Conservation (phyloP, 2,797 vertebrate genomes). For the Brachymystax lenok region DNA sequence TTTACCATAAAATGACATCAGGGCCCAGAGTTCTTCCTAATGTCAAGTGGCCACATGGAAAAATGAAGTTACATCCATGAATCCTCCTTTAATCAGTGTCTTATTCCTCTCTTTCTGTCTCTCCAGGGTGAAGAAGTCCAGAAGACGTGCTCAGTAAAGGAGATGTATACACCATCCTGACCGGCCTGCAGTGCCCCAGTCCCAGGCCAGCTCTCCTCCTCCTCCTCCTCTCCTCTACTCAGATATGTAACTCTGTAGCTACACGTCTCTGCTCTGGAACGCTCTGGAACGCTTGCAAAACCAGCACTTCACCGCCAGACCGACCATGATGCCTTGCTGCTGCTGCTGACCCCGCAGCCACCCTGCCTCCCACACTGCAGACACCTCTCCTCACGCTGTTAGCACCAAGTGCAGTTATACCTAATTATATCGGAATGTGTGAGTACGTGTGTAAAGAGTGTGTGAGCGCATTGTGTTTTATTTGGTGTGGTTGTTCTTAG, state of each 20-base stretch:
- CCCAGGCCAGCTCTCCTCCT: constrained; percentile 35
- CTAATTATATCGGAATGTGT: constrained; percentile 9
- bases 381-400: constrained; percentile 19
- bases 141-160: constrained; percentile 63
- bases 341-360: constrained; percentile 10
- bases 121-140: constrained; percentile 78
- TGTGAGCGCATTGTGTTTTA: not conserved
- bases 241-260: not conserved
- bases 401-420: constrained; percentile 49
- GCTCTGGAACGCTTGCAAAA: constrained; percentile 8
- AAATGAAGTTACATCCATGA: not conserved
- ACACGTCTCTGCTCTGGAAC: not conserved
- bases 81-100: constrained; percentile 3
- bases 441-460: constrained; percentile 18
- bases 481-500: constrained; percentile 9
- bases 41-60: too few relatives aligned
- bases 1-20: too few relatives aligned
- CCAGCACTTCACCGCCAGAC: constrained; percentile 16
- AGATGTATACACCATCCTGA: constrained; percentile 21
- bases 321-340: not conserved
- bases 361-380: not conserved
- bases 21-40: too few relatives aligned
- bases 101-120: constrained; percentile 16
- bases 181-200: not conserved
- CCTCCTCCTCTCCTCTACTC: constrained; percentile 12